These are phyloP conservation scores for Siphlonurus alternatus DNA, from an alignment of 2,888 invertebrate genomes.

Conservation along the genomic window DNA sequence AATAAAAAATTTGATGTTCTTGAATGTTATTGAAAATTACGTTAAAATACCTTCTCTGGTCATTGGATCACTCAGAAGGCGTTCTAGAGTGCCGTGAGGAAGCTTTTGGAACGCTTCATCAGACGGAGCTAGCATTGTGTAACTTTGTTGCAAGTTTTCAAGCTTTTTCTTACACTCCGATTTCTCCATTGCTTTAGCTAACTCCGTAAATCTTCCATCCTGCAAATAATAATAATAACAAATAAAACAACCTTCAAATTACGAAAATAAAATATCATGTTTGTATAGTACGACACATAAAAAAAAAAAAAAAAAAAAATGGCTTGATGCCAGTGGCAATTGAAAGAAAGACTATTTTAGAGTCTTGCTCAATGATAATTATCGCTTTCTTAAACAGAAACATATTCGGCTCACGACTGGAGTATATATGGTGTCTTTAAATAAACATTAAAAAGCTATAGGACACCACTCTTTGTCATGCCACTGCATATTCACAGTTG, in stretches of 20 bases:
- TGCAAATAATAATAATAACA: constrained; percentile 16
- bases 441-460: too few species aligned
- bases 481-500: too few species aligned
- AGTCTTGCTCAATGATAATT: too few species aligned
- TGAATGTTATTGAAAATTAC: background rate
- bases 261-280: background rate
- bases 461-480: too few species aligned
- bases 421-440: too few species aligned
- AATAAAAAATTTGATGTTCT: background rate
- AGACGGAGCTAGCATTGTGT: constrained; percentile 30
- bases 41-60: constrained; percentile 22
- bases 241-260: too few species aligned
- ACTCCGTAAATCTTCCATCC: constrained; percentile 28
- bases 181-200: constrained; percentile 27
- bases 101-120: constrained; percentile 30
- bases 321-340: too few species aligned
- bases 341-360: too few species aligned
- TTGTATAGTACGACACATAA: background rate
- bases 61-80: constrained; percentile 25
- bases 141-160: constrained; percentile 20
- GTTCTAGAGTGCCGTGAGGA: constrained; percentile 24
- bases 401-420: too few species aligned
- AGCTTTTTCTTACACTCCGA: constrained; percentile 22
- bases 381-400: too few species aligned
- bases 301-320: background rate